phyloP scores from a whole-genome alignment of 1,140 invertebrate genomes.

The Spodoptera frugiperda region DNA sequence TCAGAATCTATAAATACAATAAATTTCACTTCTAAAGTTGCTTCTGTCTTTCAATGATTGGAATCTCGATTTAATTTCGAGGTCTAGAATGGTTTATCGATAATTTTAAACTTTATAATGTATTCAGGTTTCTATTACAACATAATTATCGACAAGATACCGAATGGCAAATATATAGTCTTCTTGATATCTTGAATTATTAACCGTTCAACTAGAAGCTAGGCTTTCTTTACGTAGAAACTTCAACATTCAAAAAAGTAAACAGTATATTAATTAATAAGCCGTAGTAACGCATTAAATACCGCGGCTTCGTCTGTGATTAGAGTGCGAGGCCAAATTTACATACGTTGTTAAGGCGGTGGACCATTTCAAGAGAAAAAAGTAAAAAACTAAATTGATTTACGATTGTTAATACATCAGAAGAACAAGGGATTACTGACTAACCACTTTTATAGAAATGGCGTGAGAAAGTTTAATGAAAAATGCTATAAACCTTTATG shows the following conservation, averaged over 20 bases:
- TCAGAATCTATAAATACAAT: no score
- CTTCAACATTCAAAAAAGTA: not conserved
- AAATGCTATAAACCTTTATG: no score
- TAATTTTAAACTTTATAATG: no score
- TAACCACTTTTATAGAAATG: not conserved
- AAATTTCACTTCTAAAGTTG: no score
- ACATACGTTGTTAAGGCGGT: constrained; percentile 41
- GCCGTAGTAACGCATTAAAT: constrained; percentile 24
- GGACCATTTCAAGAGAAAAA: not conserved
- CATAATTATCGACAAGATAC: no score
- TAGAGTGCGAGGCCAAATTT: constrained; percentile 28
- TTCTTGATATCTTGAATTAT: no score
- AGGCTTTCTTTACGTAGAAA: not conserved
- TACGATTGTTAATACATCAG: not conserved
- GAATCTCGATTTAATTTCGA: no score
- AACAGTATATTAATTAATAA: constrained; percentile 33
- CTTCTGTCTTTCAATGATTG: no score
- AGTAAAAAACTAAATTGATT: constrained; percentile 4
- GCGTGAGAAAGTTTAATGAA: not conserved
- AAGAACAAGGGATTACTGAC: not conserved
- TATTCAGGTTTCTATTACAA: no score
- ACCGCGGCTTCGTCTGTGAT: constrained; percentile 25
- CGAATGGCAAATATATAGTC: no score
- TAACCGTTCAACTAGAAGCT: not conserved
- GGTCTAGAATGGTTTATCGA: no score